phyloP scores from a whole-genome alignment of 2,888 invertebrate species.

The Gari tellinella region DNA sequence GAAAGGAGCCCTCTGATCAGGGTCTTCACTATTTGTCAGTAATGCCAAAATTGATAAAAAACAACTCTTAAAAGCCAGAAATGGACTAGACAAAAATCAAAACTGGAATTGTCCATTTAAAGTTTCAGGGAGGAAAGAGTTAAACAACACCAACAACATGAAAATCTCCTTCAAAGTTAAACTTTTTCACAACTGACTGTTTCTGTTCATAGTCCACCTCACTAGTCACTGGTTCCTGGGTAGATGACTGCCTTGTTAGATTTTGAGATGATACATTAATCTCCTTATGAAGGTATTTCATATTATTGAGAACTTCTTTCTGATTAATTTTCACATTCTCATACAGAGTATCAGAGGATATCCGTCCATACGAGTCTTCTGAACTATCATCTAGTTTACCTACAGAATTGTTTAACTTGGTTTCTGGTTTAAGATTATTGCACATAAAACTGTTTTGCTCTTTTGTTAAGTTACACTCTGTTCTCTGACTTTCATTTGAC shows the following conservation, averaged over 20 bases:
- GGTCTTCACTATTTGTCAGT: no score
- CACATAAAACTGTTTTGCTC: constrained; percentile 50
- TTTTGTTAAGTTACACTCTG: constrained; percentile 33
- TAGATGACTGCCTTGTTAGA: constrained; percentile 28
- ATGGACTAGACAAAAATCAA: no score
- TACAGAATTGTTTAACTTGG: constrained; percentile 41
- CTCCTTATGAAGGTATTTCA: constrained; percentile 67
- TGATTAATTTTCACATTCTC: constrained; percentile 58
- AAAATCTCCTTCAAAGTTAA: constrained; percentile 74
- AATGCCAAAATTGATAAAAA: no score
- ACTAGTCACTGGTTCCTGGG: constrained; percentile 14
- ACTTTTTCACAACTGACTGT: constrained; percentile 64
- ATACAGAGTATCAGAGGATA: constrained; percentile 53
- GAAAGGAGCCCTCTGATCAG: no score
- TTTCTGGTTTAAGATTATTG: constrained; percentile 50
- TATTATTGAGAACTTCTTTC: constrained; percentile 66
- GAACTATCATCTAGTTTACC: constrained; percentile 46
- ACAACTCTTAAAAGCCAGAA: no score
- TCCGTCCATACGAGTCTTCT: constrained; percentile 49
- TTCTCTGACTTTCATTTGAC: constrained; percentile 38
- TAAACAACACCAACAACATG: constrained; percentile 77
- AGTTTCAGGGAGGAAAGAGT: no score
- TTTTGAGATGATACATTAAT: constrained; percentile 62
- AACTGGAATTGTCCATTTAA: no score
- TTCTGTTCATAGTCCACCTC: constrained; percentile 54